Conservation (phyloP, 2,888 invertebrate genomes). For the Ashinkailepas kermadecensis region DNA sequence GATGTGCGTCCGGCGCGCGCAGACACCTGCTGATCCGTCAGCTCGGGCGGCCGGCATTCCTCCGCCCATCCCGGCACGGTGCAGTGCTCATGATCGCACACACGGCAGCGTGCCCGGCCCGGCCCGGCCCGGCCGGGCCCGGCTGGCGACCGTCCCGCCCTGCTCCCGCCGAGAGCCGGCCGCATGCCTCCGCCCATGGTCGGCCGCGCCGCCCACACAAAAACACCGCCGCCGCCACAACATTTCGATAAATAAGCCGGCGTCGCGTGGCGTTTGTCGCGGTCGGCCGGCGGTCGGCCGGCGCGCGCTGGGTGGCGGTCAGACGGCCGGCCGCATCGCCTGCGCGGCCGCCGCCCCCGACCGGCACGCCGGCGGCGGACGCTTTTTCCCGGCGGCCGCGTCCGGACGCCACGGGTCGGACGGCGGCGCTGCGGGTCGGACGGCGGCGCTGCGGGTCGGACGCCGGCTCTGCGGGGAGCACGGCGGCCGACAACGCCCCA, state of each 20-base stretch:
- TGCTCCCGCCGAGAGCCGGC: background rate
- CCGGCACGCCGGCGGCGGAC: background rate
- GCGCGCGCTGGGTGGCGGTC: slow-evolving; percentile 15
- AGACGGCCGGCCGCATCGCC: background rate
- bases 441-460: background rate
- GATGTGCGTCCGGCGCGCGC: too few relatives aligned
- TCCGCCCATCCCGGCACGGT: background rate
- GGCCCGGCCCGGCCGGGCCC: too few relatives aligned
- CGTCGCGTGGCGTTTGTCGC: slow-evolving; percentile 1
- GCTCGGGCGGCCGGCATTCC: background rate
- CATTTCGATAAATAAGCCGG: slow-evolving; percentile 19
- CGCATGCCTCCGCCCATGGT: background rate
- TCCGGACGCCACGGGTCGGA: background rate
- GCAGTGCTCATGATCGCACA: too few relatives aligned
- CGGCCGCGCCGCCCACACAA: background rate
- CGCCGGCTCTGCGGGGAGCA: background rate
- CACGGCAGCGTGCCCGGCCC: too few relatives aligned
- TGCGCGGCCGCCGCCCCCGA: background rate
- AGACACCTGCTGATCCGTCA: background rate
- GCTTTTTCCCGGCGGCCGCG: background rate
- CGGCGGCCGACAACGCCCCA: background rate
- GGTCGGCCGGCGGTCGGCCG: background rate
- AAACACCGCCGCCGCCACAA: background rate
- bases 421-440: background rate
- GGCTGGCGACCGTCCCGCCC: too few relatives aligned